Evolutionary conservation across 2,113 vertebrate species (phyloP), one percentile per base, ranked within the genome.

Genomic region (Elephas maximus): DNA sequence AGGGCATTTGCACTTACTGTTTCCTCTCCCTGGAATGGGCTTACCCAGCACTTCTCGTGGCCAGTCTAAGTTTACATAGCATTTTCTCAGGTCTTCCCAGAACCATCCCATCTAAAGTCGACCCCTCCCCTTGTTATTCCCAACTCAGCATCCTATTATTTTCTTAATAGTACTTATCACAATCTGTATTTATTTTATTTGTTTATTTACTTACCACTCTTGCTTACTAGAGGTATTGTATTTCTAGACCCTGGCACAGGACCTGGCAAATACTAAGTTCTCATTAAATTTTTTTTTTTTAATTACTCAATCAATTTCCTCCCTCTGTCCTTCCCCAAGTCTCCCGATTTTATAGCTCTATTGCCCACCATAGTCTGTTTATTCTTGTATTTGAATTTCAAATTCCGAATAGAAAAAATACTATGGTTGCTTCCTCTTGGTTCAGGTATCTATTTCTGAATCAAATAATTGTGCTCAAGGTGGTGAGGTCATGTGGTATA

Each of bases 381-480:
- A 14, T 91, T 87, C 57, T 83, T 79, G 65, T 60, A 26, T 23
- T 65, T 86, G 88, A 57, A 78, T 93, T 94, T 96, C 71, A 92
- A 20, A 78, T 74, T 82, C 67, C 91, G 63, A 33, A 21, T 41
- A 41, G 67, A 92, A 78, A 41, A 62, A 92, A 81, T 82, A n/a
- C 33, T 76, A 60, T 11, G 21, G 74, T 86, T 26, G 11, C 23
- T 81, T 41, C 30, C 11, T 63, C n/a, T 65, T 71, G 30, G 45
- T 33, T 44, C 23, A 44, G 37, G 44, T 57, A 18, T 48, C 63
- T 51, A 5, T 71, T 57, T 48, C 18, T 37, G 76, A 76, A 74
- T 90, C 62, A 63, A 0, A 88, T 63, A 12, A 8, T 57, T 60
- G 76, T 12, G 14, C 53, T 88, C 18, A 65, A 73, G n/a, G 14